Base-by-base conservation (phyloP, 2,797 vertebrate genomes). In the Sparus aurata region DNA sequence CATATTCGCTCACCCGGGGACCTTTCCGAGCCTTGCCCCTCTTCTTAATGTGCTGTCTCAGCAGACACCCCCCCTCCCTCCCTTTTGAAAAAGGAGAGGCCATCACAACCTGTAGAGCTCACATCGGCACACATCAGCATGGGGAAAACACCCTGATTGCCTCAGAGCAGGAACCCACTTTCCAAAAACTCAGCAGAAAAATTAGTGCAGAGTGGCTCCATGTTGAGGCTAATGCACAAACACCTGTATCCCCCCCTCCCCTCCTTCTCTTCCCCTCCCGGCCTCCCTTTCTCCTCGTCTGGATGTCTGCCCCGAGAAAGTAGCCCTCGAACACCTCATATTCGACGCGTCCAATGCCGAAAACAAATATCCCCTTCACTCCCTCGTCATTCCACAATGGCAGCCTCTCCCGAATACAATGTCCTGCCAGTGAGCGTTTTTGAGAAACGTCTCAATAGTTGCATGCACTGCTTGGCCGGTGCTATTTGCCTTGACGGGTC, bases 141-240 rank as follows among this genome's bases (percentile, higher is more conserved):
- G 58, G 83, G 65, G 79, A 85, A 90, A 89, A 82, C 66, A 75
- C 64, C 57, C 68, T 90, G 90, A 91, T 91, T 88, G 76, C 78
- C 61, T 83, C 59, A 0, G 61, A 77, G 69, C 47, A 23, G 75
- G 54, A 83, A 86, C 69, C 71, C 64, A 84, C 84, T 93, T 94
- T 93, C 89, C 87, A 83, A 80, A 89, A 91, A 88, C 73, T 92
- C 92, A 93, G 91, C 91, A 93, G 77, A 94, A 93, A 93, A 92
- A 82, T 83, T 18, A 83, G 38, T 80, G 59, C 73, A 64, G 81
- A 78, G 66, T 78, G 38, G 75, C 80, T 88, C 64, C 27, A 71
- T 63, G 38, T 79, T 69, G 75, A 81, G 74, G 73, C 54, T 61
- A 87, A 88, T 46, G 75, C 77, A 70, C 69, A 72, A 86, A 84